Evolutionary conservation across 2,113 vertebrate species (phyloP).

Genomic region (Erythrocercus mccallii): DNA sequence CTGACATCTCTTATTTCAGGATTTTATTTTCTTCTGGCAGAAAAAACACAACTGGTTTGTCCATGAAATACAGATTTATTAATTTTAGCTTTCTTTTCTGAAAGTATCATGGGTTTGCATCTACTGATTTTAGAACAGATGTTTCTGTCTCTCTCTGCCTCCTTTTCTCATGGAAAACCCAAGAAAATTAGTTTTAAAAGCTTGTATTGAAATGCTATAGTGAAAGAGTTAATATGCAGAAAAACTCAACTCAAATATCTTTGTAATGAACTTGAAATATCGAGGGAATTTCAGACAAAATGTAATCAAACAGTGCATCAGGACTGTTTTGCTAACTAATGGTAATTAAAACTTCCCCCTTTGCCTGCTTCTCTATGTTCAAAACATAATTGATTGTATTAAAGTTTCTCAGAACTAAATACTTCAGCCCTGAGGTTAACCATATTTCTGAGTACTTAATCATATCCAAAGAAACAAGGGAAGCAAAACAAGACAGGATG

Average conservation of each 20-base stretch:
- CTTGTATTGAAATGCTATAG: not conserved
- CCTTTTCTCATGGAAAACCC: not conserved
- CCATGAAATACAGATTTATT: not conserved
- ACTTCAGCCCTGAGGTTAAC: slow-evolving; percentile 41
- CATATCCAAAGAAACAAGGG: slow-evolving; percentile 23
- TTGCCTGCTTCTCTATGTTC: not conserved
- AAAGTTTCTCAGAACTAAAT: slow-evolving; percentile 51
- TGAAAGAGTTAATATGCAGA: not conserved
- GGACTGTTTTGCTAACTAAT: slow-evolving; percentile 25
- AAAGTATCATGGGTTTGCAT: not conserved
- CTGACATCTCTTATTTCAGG: not conserved
- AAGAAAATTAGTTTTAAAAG: not conserved
- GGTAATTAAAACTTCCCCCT: slow-evolving; percentile 38
- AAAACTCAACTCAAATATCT: not conserved
- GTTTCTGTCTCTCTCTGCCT: not conserved
- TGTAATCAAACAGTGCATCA: not conserved
- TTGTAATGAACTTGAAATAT: slow-evolving; percentile 25
- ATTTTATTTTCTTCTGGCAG: not conserved
- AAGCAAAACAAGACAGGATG: slow-evolving; percentile 26
- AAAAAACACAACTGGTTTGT: not conserved
- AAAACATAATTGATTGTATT: slow-evolving; percentile 43
- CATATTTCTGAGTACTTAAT: slow-evolving; percentile 32
- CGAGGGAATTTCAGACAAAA: not conserved
- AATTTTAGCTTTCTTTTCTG: not conserved
- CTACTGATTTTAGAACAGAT: not conserved